A percentile compares a stretch with the other conserved stretches of the same genome.
Evolutionary conservation across 1,140 invertebrate species (phyloP).

Genomic region (Limonius californicus): DNA sequence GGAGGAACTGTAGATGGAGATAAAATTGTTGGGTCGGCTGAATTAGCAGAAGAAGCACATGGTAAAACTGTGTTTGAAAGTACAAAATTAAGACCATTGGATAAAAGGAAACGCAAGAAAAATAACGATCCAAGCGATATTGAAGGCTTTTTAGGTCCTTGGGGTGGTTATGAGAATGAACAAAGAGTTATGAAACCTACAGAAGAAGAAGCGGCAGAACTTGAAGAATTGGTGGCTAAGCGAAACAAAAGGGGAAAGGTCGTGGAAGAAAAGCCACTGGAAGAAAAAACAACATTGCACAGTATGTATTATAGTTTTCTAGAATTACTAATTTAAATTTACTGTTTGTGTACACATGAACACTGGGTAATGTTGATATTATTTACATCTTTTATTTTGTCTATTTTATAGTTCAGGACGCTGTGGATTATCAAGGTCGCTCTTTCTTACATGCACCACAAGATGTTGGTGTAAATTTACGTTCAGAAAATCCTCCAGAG

Average conservation of each 20-base stretch:
- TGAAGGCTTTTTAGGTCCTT: slow-evolving; percentile 94
- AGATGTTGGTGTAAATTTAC: slow-evolving; percentile 93
- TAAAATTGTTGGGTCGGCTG: slow-evolving; percentile 64
- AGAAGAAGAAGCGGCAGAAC: slow-evolving; percentile 85
- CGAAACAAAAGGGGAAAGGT: slow-evolving; percentile 79
- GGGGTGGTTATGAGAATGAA: slow-evolving; percentile 94
- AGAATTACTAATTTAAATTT: no score
- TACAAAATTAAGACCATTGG: slow-evolving; percentile 64
- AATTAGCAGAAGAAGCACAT: slow-evolving; percentile 56
- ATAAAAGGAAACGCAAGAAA: slow-evolving; percentile 86
- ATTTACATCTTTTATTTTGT: slow-evolving; percentile 25
- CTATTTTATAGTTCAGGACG: slow-evolving; percentile 76
- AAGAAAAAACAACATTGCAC: slow-evolving; percentile 94
- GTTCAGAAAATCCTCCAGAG: slow-evolving; percentile 86
- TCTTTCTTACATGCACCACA: slow-evolving; percentile 93
- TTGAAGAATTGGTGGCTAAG: slow-evolving; percentile 95
- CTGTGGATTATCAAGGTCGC: slow-evolving; percentile 93
- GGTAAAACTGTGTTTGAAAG: slow-evolving; percentile 86
- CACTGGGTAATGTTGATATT: slow-evolving; percentile 20
- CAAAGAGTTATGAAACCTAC: slow-evolving; percentile 80
- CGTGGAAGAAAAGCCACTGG: slow-evolving; percentile 85
- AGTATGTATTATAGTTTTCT: slow-evolving; percentile 69
- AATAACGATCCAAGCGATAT: slow-evolving; percentile 92
- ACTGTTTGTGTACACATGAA: slow-evolving; percentile 6
- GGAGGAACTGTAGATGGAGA: slow-evolving; percentile 62